phyloP scores from a whole-genome alignment of 2,888 invertebrate genomes.

The Aspidiotus destructor region DNA sequence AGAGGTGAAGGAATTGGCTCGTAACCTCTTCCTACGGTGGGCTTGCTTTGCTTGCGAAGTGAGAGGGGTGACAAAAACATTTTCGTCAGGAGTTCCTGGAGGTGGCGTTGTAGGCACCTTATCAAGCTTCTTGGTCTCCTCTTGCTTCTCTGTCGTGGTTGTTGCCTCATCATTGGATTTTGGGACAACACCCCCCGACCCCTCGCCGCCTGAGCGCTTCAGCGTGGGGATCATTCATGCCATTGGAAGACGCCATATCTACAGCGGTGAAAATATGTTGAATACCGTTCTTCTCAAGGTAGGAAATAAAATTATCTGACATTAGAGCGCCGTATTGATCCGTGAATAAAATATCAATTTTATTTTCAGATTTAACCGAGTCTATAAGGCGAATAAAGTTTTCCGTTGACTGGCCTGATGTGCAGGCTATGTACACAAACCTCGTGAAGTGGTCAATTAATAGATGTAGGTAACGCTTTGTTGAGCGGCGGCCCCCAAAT shows the following conservation, averaged over 20 bases:
- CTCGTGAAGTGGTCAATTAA: constrained; percentile 38
- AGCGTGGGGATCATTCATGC: constrained; percentile 20
- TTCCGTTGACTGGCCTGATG: constrained; percentile 37
- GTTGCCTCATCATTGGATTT: no score
- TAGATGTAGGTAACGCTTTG: constrained; percentile 39
- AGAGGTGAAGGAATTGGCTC: no score
- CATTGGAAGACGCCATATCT: constrained; percentile 1
- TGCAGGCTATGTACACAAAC: constrained; percentile 37
- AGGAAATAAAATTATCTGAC: constrained; percentile 34
- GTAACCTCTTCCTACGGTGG: no score
- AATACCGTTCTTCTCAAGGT: constrained; percentile 1
- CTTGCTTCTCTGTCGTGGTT: no score
- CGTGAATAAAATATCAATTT: constrained; percentile 35
- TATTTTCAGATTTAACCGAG: not conserved
- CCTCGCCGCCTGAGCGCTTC: no score
- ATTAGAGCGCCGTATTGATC: constrained; percentile 6
- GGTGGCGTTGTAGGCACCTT: no score
- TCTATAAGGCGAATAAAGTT: constrained; percentile 37
- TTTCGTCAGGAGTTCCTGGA: no score
- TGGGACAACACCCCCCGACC: no score
- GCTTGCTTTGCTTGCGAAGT: no score
- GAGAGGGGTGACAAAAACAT: no score
- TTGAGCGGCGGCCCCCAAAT: constrained; percentile 36
- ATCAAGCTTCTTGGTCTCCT: no score
- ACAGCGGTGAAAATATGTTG: constrained; percentile 9